phyloP scores from a whole-genome alignment of 1,140 invertebrate species.

The Drosophila micromelanica region DNA sequence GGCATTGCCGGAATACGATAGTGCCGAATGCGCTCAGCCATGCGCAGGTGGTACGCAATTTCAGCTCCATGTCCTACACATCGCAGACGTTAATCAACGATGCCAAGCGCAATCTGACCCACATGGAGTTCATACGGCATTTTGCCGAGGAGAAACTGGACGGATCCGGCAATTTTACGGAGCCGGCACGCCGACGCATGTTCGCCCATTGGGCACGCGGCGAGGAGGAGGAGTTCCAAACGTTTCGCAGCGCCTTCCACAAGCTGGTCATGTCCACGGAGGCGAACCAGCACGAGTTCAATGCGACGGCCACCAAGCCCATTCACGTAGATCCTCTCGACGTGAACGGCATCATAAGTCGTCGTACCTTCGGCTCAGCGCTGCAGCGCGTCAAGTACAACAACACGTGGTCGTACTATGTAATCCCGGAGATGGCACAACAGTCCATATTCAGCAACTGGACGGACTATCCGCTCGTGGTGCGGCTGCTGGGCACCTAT shows the following conservation, averaged over 20 bases:
- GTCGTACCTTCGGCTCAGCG: constrained; percentile 63
- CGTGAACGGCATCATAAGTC: constrained; percentile 45
- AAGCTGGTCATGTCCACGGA: constrained; percentile 65
- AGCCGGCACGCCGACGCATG: constrained; percentile 77
- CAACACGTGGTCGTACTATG: constrained; percentile 72
- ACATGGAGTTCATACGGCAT: constrained; percentile 65
- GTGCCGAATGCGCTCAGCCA: constrained; percentile 70
- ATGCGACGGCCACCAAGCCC: constrained; percentile 49
- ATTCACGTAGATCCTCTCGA: constrained; percentile 72
- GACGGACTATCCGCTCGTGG: constrained; percentile 67
- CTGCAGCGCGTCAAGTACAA: constrained; percentile 72
- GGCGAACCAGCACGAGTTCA: constrained; percentile 57
- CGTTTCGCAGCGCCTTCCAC: constrained; percentile 66
- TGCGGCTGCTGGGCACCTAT: constrained; percentile 68
- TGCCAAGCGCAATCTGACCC: constrained; percentile 65
- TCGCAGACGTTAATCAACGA: constrained; percentile 60
- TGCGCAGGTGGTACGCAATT: constrained; percentile 73
- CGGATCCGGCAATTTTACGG: constrained; percentile 65
- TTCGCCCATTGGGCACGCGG: constrained; percentile 68
- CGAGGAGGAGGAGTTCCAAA: constrained; percentile 69
- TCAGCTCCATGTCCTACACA: constrained; percentile 76
- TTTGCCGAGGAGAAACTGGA: constrained; percentile 59
- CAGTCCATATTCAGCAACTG: constrained; percentile 74
- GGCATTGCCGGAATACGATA: constrained; percentile 86
- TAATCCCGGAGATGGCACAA: constrained; percentile 77